phyloP scores from a whole-genome alignment of 2,888 invertebrate genomes.

The Eudasyphora cyanicolor region DNA sequence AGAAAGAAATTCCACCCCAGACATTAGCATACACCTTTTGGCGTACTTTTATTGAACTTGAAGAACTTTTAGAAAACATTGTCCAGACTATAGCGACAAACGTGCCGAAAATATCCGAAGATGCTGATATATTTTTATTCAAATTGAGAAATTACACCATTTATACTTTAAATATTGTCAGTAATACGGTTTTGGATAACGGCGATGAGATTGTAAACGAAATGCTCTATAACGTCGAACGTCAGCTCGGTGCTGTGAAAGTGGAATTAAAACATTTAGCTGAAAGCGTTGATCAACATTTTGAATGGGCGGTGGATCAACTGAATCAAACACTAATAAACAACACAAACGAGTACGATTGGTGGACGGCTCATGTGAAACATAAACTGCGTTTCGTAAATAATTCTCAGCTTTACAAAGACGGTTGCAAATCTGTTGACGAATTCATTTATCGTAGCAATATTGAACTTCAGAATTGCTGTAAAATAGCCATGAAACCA shows the following conservation, averaged over 20 bases:
- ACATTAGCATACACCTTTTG: conserved; percentile 44
- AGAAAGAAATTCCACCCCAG: not conserved
- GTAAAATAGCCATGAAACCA: conserved; percentile 74
- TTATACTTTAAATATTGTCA: conserved; percentile 63
- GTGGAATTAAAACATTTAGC: conserved; percentile 67
- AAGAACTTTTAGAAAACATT: conserved; percentile 56
- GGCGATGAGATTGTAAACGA: conserved; percentile 63
- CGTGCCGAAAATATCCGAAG: conserved; percentile 56
- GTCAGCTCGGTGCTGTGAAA: conserved; percentile 64
- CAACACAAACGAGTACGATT: conserved; percentile 69
- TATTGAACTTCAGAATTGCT: conserved; percentile 71
- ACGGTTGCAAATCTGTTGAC: conserved; percentile 71
- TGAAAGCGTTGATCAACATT: conserved; percentile 67
- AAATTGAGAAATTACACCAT: conserved; percentile 64
- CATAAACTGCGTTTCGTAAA: conserved; percentile 68
- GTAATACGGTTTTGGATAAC: conserved; percentile 63
- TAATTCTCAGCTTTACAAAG: conserved; percentile 67
- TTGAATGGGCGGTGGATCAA: conserved; percentile 68
- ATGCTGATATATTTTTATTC: conserved; percentile 60
- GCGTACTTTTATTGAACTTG: conserved; percentile 56
- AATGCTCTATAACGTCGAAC: conserved; percentile 63
- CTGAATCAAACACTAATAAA: conserved; percentile 72
- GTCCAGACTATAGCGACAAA: conserved; percentile 42
- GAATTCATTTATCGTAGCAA: conserved; percentile 69
- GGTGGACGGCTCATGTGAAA: conserved; percentile 69